Evolutionary conservation across 2,888 invertebrate species (phyloP).

Genomic region (Cybosia mesomella): DNA sequence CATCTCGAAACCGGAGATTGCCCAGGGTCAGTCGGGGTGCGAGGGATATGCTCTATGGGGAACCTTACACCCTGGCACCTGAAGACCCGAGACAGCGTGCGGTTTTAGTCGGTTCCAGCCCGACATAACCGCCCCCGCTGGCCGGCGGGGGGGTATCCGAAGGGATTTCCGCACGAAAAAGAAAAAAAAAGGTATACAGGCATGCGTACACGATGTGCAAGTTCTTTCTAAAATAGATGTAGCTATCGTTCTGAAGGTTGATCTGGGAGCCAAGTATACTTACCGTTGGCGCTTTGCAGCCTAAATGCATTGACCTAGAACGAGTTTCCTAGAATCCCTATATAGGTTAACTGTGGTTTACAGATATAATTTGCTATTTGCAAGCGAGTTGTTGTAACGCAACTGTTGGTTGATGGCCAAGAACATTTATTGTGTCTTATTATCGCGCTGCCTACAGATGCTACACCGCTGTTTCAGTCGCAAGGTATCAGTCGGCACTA

Average conservation of each 20-base stretch:
- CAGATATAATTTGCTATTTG: conserved; percentile 24
- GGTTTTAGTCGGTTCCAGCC: no score
- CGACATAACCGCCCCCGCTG: no score
- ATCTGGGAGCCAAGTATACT: conserved; percentile 43
- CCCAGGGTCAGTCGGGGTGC: no score
- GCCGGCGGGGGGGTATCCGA: no score
- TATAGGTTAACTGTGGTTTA: conserved; percentile 48
- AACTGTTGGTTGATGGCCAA: conserved; percentile 20
- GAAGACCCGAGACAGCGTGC: no score
- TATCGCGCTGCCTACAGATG: background rate
- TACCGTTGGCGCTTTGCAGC: conserved; percentile 61
- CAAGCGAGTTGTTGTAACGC: conserved; percentile 19
- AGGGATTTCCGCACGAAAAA: no score
- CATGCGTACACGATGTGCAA: background rate
- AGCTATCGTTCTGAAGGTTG: conserved; percentile 46
- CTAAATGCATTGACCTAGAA: conserved; percentile 51
- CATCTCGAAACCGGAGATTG: no score
- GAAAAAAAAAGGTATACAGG: background rate
- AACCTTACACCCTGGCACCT: no score
- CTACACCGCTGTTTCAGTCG: background rate
- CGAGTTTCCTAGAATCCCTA: conserved; percentile 47
- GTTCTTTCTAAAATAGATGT: conserved; percentile 26
- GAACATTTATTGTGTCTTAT: conserved; percentile 11
- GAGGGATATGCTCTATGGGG: no score
- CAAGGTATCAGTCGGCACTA: no score